phyloP scores from a whole-genome alignment of 2,113 vertebrate species.

The Carlito syrichta region DNA sequence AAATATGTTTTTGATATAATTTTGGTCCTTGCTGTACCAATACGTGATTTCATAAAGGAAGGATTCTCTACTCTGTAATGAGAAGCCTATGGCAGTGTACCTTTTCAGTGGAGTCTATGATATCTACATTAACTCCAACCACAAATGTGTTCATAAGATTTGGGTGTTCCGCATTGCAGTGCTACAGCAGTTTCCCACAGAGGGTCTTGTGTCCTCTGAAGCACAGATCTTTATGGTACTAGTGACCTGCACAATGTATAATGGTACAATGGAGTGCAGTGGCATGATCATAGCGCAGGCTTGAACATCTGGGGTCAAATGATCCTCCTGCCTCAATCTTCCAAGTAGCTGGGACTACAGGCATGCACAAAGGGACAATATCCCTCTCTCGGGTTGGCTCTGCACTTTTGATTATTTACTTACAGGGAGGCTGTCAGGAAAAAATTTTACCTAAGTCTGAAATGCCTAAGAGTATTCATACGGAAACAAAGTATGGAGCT shows the following conservation, averaged over 20 bases:
- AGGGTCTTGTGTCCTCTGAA: neutral
- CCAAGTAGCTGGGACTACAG: too few species aligned
- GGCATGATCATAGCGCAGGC: too few species aligned
- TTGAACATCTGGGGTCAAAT: too few species aligned
- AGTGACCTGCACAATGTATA: neutral
- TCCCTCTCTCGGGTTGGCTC: neutral
- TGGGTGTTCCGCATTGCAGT: neutral
- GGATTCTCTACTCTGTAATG: neutral
- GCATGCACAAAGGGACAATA: neutral
- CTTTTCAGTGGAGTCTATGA: neutral
- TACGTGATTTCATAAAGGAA: neutral
- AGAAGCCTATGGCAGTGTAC: neutral
- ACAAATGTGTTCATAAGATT: neutral
- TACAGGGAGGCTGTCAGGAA: neutral
- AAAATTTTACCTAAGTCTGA: neutral
- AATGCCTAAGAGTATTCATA: neutral
- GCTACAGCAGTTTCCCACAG: neutral
- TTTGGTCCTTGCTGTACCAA: neutral
- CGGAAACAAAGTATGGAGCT: neutral
- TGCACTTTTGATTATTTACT: neutral
- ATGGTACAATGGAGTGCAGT: too few species aligned
- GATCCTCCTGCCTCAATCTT: too few species aligned
- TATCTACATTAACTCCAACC: neutral
- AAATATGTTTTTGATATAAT: neutral
- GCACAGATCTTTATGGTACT: neutral